Conservation (phyloP, 2,113 vertebrate genomes). For the Hypocryptadius cinnamomeus region DNA sequence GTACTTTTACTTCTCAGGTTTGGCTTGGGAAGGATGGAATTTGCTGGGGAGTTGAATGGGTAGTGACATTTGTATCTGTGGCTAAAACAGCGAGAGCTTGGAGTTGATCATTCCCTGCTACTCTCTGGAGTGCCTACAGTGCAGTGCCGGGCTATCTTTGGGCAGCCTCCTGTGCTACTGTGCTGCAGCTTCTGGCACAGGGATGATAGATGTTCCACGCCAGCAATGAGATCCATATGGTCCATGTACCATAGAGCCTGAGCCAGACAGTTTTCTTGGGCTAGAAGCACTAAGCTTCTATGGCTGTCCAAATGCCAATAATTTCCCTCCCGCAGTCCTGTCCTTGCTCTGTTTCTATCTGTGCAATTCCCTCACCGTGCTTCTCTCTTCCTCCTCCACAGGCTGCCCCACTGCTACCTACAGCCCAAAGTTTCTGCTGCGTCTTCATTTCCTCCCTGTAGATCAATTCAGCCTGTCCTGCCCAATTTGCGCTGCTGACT, state of each 20-base stretch:
- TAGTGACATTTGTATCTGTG: not conserved
- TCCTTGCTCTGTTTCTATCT: slow-evolving; percentile 1
- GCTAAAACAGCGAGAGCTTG: not conserved
- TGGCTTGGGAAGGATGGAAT: not conserved
- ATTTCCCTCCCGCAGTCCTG: not conserved
- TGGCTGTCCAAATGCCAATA: not conserved
- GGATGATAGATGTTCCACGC: not conserved
- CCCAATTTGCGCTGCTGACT: slow-evolving; percentile 32
- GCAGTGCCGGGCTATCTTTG: not conserved
- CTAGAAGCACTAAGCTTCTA: not conserved
- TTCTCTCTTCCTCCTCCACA: not conserved
- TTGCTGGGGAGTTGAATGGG: not conserved
- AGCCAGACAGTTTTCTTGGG: not conserved
- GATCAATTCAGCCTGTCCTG: slow-evolving; percentile 60
- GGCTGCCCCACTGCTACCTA: not conserved
- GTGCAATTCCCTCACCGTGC: not conserved
- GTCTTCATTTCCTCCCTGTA: slow-evolving; percentile 52
- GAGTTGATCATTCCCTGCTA: not conserved
- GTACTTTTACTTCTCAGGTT: not conserved
- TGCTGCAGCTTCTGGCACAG: not conserved
- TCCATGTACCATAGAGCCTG: not conserved
- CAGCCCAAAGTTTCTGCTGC: slow-evolving; percentile 40
- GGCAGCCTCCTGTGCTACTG: not conserved
- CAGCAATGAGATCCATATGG: not conserved
- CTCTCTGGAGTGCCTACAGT: not conserved